Evolutionary conservation across 2,888 invertebrate species (phyloP).

Genomic region (Rotaria macrura): DNA sequence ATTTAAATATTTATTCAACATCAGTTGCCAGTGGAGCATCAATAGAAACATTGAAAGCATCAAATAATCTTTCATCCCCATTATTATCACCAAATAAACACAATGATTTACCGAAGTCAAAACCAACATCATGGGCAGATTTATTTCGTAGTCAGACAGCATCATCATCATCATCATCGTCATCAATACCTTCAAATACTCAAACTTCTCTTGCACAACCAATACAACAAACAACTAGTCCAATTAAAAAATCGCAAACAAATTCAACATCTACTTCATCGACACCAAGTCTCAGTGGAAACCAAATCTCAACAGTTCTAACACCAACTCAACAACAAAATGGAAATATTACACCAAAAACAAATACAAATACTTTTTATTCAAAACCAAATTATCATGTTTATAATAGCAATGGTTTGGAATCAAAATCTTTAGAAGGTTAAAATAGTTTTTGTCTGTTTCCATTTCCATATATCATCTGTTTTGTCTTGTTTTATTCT

Average conservation of each 20-base stretch:
- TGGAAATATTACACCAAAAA: not conserved
- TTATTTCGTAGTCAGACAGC: not conserved
- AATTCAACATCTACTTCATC: not conserved
- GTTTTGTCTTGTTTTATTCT: not conserved
- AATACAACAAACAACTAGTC: not conserved
- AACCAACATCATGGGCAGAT: constrained; percentile 10
- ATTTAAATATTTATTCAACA: constrained; percentile 4
- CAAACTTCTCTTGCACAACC: not conserved
- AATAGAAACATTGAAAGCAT: constrained; percentile 6
- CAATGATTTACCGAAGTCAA: not conserved
- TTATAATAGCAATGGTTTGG: not conserved
- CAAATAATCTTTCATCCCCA: not conserved
- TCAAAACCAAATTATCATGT: constrained; percentile 19
- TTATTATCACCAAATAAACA: not conserved
- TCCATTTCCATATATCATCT: not conserved
- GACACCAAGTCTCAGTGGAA: not conserved
- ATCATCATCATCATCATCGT: not conserved
- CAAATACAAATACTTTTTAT: not conserved
- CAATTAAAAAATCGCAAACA: not conserved
- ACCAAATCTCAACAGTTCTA: not conserved
- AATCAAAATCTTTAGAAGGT: constrained; percentile 2
- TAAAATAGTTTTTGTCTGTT: not conserved
- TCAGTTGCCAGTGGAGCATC: constrained; percentile 12
- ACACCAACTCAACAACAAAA: not conserved
- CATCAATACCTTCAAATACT: not conserved